Evolutionary conservation across 1,140 invertebrate genomes (phyloP).

Genomic region (Centruroides sculpturatus): DNA sequence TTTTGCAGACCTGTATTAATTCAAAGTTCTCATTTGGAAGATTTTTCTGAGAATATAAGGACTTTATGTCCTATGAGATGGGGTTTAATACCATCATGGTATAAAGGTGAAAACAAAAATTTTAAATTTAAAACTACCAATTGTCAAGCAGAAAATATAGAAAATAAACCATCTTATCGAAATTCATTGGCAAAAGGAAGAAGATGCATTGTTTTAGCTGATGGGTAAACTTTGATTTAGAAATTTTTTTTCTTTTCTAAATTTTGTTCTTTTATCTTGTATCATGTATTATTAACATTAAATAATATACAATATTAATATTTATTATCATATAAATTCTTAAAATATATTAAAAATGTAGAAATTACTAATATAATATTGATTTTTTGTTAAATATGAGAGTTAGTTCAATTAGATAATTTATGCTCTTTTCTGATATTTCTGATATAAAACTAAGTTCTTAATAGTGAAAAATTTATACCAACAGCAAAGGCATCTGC

Average conservation of each 20-base stretch:
- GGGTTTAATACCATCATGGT: constrained; percentile 70
- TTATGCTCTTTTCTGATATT: too few relatives aligned
- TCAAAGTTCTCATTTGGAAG: not conserved
- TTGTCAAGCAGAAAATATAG: constrained; percentile 53
- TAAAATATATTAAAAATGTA: too few relatives aligned
- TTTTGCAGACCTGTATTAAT: not conserved
- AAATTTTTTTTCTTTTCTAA: not conserved
- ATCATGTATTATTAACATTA: too few relatives aligned
- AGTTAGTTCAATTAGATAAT: too few relatives aligned
- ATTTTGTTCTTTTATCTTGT: too few relatives aligned
- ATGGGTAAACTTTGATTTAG: constrained; percentile 35
- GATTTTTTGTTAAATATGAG: too few relatives aligned
- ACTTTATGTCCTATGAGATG: constrained; percentile 60
- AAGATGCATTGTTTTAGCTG: constrained; percentile 58
- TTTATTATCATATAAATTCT: too few relatives aligned
- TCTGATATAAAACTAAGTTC: too few relatives aligned
- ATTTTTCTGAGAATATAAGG: not conserved
- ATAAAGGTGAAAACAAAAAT: constrained; percentile 51
- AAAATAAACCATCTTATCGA: constrained; percentile 49
- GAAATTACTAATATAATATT: too few relatives aligned
- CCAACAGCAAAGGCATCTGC: too few relatives aligned
- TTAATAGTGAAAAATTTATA: too few relatives aligned
- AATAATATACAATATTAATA: too few relatives aligned
- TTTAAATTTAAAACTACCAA: constrained; percentile 64
- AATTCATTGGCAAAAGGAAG: constrained; percentile 46